Conservation (phyloP, 2,888 invertebrate genomes). For the Ecdyonurus torrentis region DNA sequence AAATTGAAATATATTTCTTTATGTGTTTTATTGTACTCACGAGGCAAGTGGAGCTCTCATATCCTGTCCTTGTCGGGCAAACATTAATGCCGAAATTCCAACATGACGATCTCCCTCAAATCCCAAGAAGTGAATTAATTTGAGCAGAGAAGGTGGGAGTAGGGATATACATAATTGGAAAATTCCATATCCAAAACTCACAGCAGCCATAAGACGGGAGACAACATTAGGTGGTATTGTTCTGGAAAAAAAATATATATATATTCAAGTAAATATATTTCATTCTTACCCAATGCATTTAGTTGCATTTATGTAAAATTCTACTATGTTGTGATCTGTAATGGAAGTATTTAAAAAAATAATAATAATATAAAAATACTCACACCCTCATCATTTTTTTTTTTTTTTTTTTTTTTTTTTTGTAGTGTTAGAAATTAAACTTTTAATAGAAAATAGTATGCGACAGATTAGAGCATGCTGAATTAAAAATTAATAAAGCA, state of each 20-base stretch:
- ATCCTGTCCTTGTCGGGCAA: conserved; percentile 40
- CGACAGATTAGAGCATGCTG: no score
- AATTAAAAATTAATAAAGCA: no score
- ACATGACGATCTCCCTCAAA: conserved; percentile 42
- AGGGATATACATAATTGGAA: conserved; percentile 50
- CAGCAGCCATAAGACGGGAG: conserved; percentile 43
- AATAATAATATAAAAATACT: no score
- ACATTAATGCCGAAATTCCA: conserved; percentile 40
- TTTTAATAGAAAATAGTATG: no score
- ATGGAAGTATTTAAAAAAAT: no score
- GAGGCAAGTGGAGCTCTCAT: conserved; percentile 51
- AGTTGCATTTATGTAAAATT: not conserved
- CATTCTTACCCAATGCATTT: not conserved
- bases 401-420: no score
- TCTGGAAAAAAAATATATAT: conserved; percentile 9
- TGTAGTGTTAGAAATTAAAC: no score
- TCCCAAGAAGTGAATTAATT: conserved; percentile 42
- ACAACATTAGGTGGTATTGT: conserved; percentile 33
- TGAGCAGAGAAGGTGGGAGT: conserved; percentile 42
- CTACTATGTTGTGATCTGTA: no score
- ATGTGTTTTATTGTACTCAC: conserved; percentile 24
- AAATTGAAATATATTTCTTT: not conserved
- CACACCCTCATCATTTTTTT: no score
- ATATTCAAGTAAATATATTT: not conserved
- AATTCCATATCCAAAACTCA: conserved; percentile 51